A percentile compares a stretch with the other conserved stretches of the same genome.
phyloP scores from a whole-genome alignment of 2,888 invertebrate genomes.

The Sussaba pulchella region DNA sequence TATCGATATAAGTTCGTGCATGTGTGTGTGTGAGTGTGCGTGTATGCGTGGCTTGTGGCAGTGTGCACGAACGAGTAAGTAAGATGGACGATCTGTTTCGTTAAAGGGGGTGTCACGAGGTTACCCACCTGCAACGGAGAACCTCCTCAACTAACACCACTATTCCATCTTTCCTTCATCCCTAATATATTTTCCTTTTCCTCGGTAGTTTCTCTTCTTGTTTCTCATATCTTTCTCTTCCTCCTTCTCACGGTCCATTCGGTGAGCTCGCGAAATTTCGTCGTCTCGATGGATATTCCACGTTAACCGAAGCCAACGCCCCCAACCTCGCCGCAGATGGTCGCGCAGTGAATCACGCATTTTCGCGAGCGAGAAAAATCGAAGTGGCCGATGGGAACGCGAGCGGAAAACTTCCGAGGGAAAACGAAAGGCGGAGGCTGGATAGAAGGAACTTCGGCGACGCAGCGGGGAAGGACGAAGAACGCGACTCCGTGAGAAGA shows the following conservation, averaged over 20 bases:
- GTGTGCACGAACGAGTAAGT: conserved; percentile 72
- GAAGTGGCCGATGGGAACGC: conserved; percentile 57
- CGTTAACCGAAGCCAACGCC: conserved; percentile 62
- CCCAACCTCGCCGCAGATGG: conserved; percentile 48
- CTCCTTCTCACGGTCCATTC: conserved; percentile 42
- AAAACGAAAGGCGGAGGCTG: conserved; percentile 41
- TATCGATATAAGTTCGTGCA: too few relatives aligned
- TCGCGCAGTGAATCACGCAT: conserved; percentile 74
- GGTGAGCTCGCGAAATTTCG: conserved; percentile 39
- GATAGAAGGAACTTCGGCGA: background rate
- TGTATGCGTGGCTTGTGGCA: conserved; percentile 10
- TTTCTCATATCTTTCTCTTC: conserved; percentile 54
- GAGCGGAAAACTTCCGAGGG: conserved; percentile 46
- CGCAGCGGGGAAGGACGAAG: conserved; percentile 37
- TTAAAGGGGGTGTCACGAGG: conserved; percentile 73
- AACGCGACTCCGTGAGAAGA: conserved; percentile 50
- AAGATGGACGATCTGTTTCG: conserved; percentile 80
- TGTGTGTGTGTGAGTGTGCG: too few relatives aligned
- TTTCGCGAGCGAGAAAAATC: conserved; percentile 67
- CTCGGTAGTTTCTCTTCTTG: conserved; percentile 52
- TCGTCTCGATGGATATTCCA: conserved; percentile 32
- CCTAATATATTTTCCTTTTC: conserved; percentile 61
- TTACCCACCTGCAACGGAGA: conserved; percentile 77
- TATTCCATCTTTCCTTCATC: conserved; percentile 43
- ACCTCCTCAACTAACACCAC: conserved; percentile 64